These are phyloP conservation scores for Physocephala rufipes DNA, from an alignment of 2,888 invertebrate species.

Conservation along the genomic window DNA sequence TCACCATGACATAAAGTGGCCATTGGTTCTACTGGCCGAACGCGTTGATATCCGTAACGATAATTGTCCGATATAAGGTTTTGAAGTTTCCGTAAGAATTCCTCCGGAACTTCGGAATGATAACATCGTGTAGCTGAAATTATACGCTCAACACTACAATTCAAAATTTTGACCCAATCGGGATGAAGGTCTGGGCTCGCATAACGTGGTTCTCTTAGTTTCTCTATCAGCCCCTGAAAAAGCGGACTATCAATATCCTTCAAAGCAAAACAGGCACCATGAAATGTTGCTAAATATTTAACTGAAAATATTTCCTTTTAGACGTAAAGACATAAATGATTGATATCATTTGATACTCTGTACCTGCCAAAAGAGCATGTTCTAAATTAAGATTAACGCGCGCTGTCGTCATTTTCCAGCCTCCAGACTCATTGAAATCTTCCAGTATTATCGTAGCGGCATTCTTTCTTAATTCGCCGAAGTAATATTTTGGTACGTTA, in stretches of 20 bases:
- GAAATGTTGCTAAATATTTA: slow-evolving; percentile 58
- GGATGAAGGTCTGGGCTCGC: slow-evolving; percentile 41
- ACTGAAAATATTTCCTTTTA: no score
- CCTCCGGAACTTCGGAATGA: slow-evolving; percentile 51
- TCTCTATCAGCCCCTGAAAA: slow-evolving; percentile 50
- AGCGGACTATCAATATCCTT: slow-evolving; percentile 49
- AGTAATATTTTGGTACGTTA: slow-evolving; percentile 56
- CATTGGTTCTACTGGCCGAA: slow-evolving; percentile 58
- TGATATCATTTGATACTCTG: not conserved
- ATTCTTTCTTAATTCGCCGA: slow-evolving; percentile 50
- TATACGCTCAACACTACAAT: slow-evolving; percentile 45
- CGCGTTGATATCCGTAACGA: slow-evolving; percentile 51
- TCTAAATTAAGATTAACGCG: slow-evolving; percentile 57
- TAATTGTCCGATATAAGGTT: slow-evolving; percentile 43
- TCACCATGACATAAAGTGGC: slow-evolving; percentile 63
- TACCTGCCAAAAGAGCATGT: slow-evolving; percentile 59
- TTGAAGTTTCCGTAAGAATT: slow-evolving; percentile 51
- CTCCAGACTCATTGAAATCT: slow-evolving; percentile 53
- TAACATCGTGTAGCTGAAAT: slow-evolving; percentile 43
- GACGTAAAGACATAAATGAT: not conserved
- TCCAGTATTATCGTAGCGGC: slow-evolving; percentile 56
- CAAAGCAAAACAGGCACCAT: slow-evolving; percentile 60
- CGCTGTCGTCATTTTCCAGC: slow-evolving; percentile 55
- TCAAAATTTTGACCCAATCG: slow-evolving; percentile 45
- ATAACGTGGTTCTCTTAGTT: slow-evolving; percentile 56